phyloP scores from a whole-genome alignment of 2,113 vertebrate genomes.

The Leucoraja erinaceus region DNA sequence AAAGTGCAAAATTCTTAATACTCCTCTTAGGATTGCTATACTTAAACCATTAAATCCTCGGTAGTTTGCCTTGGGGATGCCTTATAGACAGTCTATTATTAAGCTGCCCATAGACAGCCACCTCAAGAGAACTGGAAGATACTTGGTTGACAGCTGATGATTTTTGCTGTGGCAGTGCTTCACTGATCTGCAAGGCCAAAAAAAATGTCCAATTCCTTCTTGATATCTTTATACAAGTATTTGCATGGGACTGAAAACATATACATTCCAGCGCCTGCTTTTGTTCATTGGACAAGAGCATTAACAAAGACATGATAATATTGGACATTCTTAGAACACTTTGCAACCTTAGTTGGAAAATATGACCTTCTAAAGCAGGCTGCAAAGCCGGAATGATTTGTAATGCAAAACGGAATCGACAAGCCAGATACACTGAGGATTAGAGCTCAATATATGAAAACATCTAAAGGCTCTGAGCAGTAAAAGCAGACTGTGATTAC shows the following conservation, averaged over 20 bases:
- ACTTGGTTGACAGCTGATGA: slow-evolving; percentile 70
- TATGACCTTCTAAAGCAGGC: slow-evolving; percentile 83
- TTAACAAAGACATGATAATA: slow-evolving; percentile 88
- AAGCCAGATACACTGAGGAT: slow-evolving; percentile 59
- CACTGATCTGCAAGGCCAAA: slow-evolving; percentile 66
- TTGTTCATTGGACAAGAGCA: slow-evolving; percentile 75
- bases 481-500: slow-evolving; percentile 33
- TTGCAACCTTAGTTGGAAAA: slow-evolving; percentile 84
- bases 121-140: slow-evolving; percentile 61
- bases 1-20: slow-evolving; percentile 73
- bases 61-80: slow-evolving; percentile 77
- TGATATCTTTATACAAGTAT: slow-evolving; percentile 75
- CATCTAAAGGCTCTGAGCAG: slow-evolving; percentile 52
- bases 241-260: slow-evolving; percentile 72
- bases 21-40: slow-evolving; percentile 80
- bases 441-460: slow-evolving; percentile 56
- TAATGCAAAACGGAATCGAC: slow-evolving; percentile 77
- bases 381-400: slow-evolving; percentile 83
- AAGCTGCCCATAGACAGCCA: slow-evolving; percentile 72
- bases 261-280: slow-evolving; percentile 62
- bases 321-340: slow-evolving; percentile 60
- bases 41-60: slow-evolving; percentile 81
- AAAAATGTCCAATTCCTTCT: slow-evolving; percentile 63
- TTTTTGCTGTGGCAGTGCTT: slow-evolving; percentile 61
- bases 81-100: slow-evolving; percentile 78